phyloP scores from a whole-genome alignment of 2,113 vertebrate genomes.

The Alosa alosa region DNA sequence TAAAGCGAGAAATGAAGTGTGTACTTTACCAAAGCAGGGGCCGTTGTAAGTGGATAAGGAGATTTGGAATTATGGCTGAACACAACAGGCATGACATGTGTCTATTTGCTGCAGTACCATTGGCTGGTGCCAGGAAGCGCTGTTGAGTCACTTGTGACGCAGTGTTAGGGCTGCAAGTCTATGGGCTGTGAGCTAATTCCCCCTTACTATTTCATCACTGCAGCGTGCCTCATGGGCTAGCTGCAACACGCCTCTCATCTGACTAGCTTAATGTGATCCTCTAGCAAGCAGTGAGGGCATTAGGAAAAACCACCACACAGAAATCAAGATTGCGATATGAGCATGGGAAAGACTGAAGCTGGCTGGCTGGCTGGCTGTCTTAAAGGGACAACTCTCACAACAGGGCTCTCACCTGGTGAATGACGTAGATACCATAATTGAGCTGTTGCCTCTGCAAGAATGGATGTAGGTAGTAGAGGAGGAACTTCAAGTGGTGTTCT shows the following conservation, averaged over 20 bases:
- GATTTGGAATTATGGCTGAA: not conserved
- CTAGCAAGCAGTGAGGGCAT: not conserved
- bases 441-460: constrained; percentile 80
- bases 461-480: constrained; percentile 78
- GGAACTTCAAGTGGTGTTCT: constrained; percentile 73
- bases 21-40: not conserved
- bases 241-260: not conserved
- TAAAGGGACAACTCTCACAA: no score
- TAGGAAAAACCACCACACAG: not conserved
- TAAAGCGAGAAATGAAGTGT: not conserved
- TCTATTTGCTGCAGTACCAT: not conserved
- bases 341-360: not conserved
- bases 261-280: not conserved
- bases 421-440: constrained; percentile 75
- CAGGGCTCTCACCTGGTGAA: constrained; percentile 72
- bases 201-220: not conserved
- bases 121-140: not conserved
- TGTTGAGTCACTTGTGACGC: not conserved
- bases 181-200: no score
- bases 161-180: no score
- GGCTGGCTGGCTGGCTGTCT: not conserved
- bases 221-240: not conserved
- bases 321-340: not conserved
- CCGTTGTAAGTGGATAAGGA: not conserved
- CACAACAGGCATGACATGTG: not conserved